These are phyloP conservation scores for Cybosia mesomella DNA, from an alignment of 2,888 invertebrate genomes.

Conservation along the genomic window DNA sequence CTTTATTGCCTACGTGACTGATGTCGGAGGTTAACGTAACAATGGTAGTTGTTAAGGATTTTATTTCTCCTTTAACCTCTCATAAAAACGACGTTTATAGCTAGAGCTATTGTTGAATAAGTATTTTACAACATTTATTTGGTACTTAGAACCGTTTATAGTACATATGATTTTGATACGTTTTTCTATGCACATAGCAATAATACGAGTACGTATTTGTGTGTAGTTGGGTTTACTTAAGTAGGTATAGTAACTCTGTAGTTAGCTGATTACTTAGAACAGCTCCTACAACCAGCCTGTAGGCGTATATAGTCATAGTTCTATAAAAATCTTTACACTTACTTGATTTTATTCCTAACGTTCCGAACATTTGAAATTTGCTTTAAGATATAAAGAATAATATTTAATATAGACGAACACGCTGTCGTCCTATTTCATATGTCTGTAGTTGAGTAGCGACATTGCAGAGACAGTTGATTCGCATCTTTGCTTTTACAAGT, in stretches of 20 bases:
- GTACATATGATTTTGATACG: not conserved
- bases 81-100: not conserved
- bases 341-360: not conserved
- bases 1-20: slow-evolving; percentile 27
- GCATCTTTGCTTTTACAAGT: slow-evolving; percentile 80
- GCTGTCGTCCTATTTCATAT: slow-evolving; percentile 41
- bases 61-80: slow-evolving; percentile 38
- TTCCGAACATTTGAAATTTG: not conserved
- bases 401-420: slow-evolving; percentile 15
- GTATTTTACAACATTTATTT: not conserved
- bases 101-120: not conserved
- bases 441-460: slow-evolving; percentile 47
- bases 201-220: not conserved
- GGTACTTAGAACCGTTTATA: not conserved
- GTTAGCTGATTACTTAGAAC: not conserved
- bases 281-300: too few species aligned
- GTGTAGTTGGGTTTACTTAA: not conserved
- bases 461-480: slow-evolving; percentile 60
- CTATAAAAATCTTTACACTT: too few species aligned
- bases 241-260: not conserved
- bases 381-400: not conserved
- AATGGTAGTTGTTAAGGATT: slow-evolving; percentile 40
- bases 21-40: slow-evolving; percentile 29
- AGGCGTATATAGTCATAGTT: too few species aligned
- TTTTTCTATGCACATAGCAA: not conserved